These are phyloP conservation scores for Brachionus plicatilis DNA, from an alignment of 1,140 invertebrate species.

Conservation along the genomic window DNA sequence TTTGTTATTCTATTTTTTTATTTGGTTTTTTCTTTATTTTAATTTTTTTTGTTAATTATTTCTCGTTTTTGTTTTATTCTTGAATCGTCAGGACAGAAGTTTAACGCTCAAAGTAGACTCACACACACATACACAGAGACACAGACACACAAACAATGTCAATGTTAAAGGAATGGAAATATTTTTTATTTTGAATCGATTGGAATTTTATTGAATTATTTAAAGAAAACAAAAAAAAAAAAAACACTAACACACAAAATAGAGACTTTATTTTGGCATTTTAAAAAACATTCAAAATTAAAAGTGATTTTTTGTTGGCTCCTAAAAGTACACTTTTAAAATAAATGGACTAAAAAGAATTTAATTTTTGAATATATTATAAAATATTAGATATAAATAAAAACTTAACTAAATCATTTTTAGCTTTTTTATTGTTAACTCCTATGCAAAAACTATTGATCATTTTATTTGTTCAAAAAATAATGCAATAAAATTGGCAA, in stretches of 20 bases:
- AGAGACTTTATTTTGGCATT: neutral
- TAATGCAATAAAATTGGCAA: no score
- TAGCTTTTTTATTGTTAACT: no score
- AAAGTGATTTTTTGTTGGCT: neutral
- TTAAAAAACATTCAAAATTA: neutral
- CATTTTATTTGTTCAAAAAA: no score
- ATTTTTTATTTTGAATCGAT: neutral
- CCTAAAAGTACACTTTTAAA: neutral
- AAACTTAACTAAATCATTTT: neutral
- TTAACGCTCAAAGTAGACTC: neutral
- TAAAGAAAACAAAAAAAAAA: neutral
- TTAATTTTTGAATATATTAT: neutral
- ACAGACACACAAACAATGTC: neutral
- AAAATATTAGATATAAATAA: neutral
- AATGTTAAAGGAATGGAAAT: neutral
- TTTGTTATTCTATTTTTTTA: neutral
- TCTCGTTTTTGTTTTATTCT: slow-evolving; percentile 13
- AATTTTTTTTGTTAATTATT: slow-evolving; percentile 13
- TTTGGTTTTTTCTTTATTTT: neutral
- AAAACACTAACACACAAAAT: neutral
- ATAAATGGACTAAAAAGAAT: neutral
- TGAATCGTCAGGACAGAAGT: neutral
- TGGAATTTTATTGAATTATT: neutral
- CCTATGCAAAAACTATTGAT: no score
- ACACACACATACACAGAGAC: neutral